These are phyloP conservation scores for Rhinichthys osculus DNA, from an alignment of 2,797 vertebrate species.

Conservation along the genomic window DNA sequence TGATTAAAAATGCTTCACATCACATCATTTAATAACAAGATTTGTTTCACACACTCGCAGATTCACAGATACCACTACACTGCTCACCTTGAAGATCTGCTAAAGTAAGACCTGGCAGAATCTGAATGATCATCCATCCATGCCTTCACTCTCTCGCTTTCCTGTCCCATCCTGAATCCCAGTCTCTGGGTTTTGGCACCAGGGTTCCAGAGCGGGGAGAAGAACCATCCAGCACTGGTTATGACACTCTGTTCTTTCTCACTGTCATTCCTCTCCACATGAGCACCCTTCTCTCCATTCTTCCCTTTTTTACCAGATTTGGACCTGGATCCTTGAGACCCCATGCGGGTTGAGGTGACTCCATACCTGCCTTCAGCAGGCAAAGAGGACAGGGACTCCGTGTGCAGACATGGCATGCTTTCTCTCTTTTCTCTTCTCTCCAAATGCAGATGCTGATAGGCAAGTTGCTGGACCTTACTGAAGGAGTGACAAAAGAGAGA, in stretches of 20 bases:
- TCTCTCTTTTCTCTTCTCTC: not conserved
- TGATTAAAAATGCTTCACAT: not conserved
- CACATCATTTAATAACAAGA: not conserved
- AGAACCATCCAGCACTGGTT: conserved; percentile 64
- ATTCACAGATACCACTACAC: not conserved
- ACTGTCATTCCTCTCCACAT: conserved; percentile 20
- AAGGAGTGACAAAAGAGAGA: not conserved
- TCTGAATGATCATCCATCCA: conserved; percentile 71
- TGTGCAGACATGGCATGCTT: conserved; percentile 38
- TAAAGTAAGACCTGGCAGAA: conserved; percentile 68
- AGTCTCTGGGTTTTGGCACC: conserved; percentile 43
- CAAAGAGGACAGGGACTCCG: conserved; percentile 7
- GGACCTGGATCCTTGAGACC: conserved; percentile 14
- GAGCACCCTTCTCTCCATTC: conserved; percentile 57
- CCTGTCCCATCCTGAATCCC: conserved; percentile 57
- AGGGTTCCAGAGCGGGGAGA: conserved; percentile 68
- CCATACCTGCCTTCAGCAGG: conserved; percentile 17
- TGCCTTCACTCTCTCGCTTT: conserved; percentile 57
- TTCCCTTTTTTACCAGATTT: conserved; percentile 26
- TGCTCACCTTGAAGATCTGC: conserved; percentile 68
- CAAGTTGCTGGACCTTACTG: not conserved
- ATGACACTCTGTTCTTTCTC: conserved; percentile 33
- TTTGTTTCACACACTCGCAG: not conserved
- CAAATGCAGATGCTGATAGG: not conserved
- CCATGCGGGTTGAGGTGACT: not conserved